Evolutionary conservation across 1,140 invertebrate species (phyloP), one percentile per base, ranked within the genome.

Genomic region (Atta texana): DNA sequence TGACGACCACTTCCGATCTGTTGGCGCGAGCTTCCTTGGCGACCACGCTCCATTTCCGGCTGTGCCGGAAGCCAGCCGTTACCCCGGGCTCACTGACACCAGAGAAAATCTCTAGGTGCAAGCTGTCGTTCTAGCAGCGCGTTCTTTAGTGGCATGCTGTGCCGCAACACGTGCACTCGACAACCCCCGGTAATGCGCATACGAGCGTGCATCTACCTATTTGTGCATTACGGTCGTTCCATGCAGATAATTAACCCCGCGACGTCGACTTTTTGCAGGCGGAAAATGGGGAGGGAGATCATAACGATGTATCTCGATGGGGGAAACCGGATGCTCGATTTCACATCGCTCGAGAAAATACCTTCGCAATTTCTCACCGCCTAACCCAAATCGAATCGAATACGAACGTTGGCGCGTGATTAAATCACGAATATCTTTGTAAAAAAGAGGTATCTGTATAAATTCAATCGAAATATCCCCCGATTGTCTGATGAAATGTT

Each of bases 21-120:
- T 21, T 75, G 69, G 57, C 69, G 55, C 57, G 55, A 51, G 24
- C 39, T 84, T 84, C 69, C 69, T 51, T 55, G 55, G 28, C 69
- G 57, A 61, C 69, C 69, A 75, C 80, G 69, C 80, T 84, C 69
- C 57, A 84, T 84, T 84, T 84, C 80, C 80, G 80, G 55, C 69
- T 7, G 24, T 34, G 69, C 69, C 80, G 80, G 80, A 84, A 84
- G 69, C 69, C 80, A 84, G 69, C 55, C 80, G 80, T 84, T 84
- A 84, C 69, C 80, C 80, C 55, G 55, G 39, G 55, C 80, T 84
- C 55, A 75, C 80, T 84, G 69, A 84, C 80, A 84, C 55, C 80
- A 69, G 80, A 84, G 80, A 84, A 74, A 84, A 84, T 84, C 80
- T 84, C 80, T 82, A 39, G 68, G 55, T 61, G 80, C 80, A 82